Base-by-base conservation (phyloP, 1,140 invertebrate genomes). In the Lethrus apterus region DNA sequence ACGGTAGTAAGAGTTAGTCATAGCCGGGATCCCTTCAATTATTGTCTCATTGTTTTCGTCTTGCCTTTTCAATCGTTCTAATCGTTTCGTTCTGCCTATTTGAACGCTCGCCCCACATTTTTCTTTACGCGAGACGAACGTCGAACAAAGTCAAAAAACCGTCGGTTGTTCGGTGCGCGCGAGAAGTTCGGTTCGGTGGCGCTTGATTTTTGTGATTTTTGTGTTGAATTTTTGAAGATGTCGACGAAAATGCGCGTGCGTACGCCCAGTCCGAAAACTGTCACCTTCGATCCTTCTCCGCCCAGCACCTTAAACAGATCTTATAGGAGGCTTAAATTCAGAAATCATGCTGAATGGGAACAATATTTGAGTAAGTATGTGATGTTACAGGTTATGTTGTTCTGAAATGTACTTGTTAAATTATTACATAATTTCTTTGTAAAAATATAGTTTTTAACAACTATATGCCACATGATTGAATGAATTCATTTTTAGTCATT, bases 221-320 rank as follows among this genome's bases (percentile, higher is more conserved):
- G 13, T 31, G 15, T 14, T 34, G 14, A n/a, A 23, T 45, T 8
- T n/a, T 9, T 13, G n/a, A 51, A 51, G 17, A 63, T 62, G 60
- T 58, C 57, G 54, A 52, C 48, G 11, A 63, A 56, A 32, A 50
- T 64, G 40, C 59, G 60, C 55, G 59, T 48, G 52, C 64, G 64
- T 46, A 64, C 64, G 18, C 64, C 64, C 14, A 62, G 59, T 9
- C 64, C 64, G n/a, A 66, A 66, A 54, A 66, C 61, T 10, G 64
- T 66, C 32, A 66, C 64, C 43, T 66, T 66, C 40, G 59, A 64
- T 52, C 57, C 59, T 13, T 63, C 59, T 26, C 59, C 60, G 2
- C 59, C 62, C 4, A 56, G 55, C 0, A 54, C 54, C 11, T 42
- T 60, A 52, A 56, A 58, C 20, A 52, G 54, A 18, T 50, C 42